Conservation (phyloP, 1,140 invertebrate species). For the Zaprionus davidi region DNA sequence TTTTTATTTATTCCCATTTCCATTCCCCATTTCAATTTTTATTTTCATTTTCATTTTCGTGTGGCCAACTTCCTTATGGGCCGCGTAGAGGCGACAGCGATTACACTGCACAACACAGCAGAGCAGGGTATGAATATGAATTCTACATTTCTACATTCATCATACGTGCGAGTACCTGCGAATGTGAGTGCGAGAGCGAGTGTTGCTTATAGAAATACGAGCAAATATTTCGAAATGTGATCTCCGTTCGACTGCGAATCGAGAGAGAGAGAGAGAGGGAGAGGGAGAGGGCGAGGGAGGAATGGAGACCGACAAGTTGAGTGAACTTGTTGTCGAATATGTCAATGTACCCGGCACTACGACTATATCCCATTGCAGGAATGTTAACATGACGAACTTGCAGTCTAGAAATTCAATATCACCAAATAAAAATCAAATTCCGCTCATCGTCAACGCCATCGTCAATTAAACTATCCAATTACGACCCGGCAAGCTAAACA, state of each 20-base stretch:
- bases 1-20: slow-evolving; percentile 29
- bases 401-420: slow-evolving; percentile 21
- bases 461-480: slow-evolving; percentile 8
- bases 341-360: slow-evolving; percentile 26
- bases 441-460: neutral
- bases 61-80: slow-evolving; percentile 63
- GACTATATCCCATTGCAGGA: slow-evolving; percentile 2
- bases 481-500: neutral
- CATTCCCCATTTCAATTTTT: slow-evolving; percentile 15
- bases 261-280: neutral
- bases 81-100: slow-evolving; percentile 17
- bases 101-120: slow-evolving; percentile 11
- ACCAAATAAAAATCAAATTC: slow-evolving; percentile 6
- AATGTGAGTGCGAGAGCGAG: slow-evolving; percentile 19
- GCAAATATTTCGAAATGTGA: slow-evolving; percentile 34
- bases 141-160: no score
- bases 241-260: slow-evolving; percentile 23
- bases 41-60: slow-evolving; percentile 37
- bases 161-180: slow-evolving; percentile 1
- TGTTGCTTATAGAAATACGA: slow-evolving; percentile 22
- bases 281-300: neutral
- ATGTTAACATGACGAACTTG: slow-evolving; percentile 14
- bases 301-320: slow-evolving; percentile 22
- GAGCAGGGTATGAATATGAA: neutral
- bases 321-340: slow-evolving; percentile 29